A percentile compares a stretch with the other conserved stretches of the same genome.
Conservation (phyloP, 2,888 invertebrate genomes). For the Cenopis cana region DNA sequence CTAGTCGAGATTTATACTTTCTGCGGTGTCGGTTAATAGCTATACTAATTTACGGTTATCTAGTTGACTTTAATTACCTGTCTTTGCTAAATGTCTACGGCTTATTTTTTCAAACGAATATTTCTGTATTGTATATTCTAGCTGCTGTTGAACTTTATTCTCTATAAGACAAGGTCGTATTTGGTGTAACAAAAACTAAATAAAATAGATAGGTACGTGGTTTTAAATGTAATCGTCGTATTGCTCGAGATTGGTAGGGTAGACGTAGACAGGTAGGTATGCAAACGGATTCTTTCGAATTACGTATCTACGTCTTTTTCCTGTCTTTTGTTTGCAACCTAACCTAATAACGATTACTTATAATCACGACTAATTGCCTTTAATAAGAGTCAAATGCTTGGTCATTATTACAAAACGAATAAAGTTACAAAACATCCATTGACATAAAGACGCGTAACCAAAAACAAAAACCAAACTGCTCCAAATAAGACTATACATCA, state of each 20-base stretch:
- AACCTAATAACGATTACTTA: not conserved
- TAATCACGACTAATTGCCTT: not conserved
- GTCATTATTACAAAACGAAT: not conserved
- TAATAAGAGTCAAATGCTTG: not conserved
- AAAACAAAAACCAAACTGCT: conserved; percentile 38
- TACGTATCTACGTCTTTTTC: not conserved
- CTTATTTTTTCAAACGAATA: conserved; percentile 4
- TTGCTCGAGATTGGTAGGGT: not conserved
- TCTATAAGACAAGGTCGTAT: not conserved
- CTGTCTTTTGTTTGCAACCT: not conserved
- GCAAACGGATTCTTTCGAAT: not conserved
- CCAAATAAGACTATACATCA: conserved; percentile 40
- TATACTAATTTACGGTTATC: conserved; percentile 32
- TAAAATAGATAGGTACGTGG: not conserved
- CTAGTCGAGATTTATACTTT: conserved; percentile 25
- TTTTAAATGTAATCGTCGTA: conserved; percentile 1
- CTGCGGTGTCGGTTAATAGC: conserved; percentile 29
- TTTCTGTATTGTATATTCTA: not conserved
- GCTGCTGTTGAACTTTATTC: not conserved
- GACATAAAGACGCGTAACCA: conserved; percentile 21
- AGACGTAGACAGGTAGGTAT: not conserved
- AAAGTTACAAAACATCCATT: conserved; percentile 26
- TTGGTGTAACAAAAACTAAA: not conserved
- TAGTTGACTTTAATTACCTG: conserved; percentile 28
- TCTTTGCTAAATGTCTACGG: conserved; percentile 21